Conservation (phyloP, 2,113 vertebrate species). For the Mormyrus lacerda region DNA sequence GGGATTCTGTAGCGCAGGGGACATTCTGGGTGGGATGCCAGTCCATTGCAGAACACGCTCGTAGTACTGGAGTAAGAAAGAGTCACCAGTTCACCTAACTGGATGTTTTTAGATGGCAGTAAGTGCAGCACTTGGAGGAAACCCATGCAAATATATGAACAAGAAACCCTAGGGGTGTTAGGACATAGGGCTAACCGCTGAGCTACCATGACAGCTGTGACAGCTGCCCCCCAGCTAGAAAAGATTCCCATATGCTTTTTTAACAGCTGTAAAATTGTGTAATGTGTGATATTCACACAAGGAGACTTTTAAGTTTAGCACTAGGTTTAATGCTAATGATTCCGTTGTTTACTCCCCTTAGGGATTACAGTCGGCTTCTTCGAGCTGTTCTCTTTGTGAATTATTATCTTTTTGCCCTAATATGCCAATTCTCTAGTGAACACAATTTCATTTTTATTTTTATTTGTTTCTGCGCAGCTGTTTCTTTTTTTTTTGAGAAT, state of each 20-base stretch:
- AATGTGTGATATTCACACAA: neutral
- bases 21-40: neutral
- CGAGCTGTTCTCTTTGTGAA: neutral
- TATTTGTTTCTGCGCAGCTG: neutral
- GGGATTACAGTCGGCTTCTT: neutral
- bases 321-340: conserved; percentile 5
- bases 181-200: neutral
- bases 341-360: neutral
- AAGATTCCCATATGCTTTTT: neutral
- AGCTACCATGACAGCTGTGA: neutral
- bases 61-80: neutral
- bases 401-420: conserved; percentile 6
- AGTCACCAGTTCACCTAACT: neutral
- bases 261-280: neutral
- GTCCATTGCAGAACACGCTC: neutral
- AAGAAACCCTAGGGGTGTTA: neutral
- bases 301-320: neutral
- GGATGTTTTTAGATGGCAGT: neutral
- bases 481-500: neutral
- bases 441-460: neutral
- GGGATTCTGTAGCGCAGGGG: neutral
- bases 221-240: neutral
- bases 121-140: neutral
- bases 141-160: neutral
- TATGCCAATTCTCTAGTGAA: neutral